Percentiles rank a stretch among this genome's conserved stretches.
These are phyloP conservation scores for Stichodactyla helianthus DNA, from an alignment of 64 coral and sea anemone species.

Conservation along the genomic window DNA sequence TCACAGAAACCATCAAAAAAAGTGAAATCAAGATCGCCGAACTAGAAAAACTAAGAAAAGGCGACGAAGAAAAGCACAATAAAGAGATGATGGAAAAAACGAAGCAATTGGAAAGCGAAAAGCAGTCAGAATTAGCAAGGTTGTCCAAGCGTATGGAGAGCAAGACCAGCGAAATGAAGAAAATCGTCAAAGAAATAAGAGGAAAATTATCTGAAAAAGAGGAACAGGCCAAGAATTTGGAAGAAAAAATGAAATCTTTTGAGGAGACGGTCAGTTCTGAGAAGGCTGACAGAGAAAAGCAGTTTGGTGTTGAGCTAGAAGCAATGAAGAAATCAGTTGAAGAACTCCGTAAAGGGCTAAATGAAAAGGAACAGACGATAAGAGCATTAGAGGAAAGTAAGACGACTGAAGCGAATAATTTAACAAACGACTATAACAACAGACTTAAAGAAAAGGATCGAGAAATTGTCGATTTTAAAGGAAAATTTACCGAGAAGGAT, in stretches of 20 bases:
- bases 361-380: conserved; percentile 60
- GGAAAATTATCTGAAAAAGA: conserved; percentile 84
- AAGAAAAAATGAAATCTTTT: conserved; percentile 58
- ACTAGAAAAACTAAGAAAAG: conserved; percentile 56
- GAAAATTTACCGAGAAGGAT: conserved; percentile 83
- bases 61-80: conserved; percentile 43
- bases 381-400: conserved; percentile 50
- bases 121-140: conserved; percentile 84
- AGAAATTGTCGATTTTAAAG: conserved; percentile 71
- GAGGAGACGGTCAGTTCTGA: conserved; percentile 35
- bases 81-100: conserved; percentile 64
- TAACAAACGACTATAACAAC: conserved; percentile 59
- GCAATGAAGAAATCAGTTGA: conserved; percentile 37
- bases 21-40: conserved; percentile 59
- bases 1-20: conserved; percentile 69
- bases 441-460: conserved; percentile 90
- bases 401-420: conserved; percentile 48
- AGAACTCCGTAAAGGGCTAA: conserved; percentile 39
- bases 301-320: conserved; percentile 58
- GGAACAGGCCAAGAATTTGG: conserved; percentile 57
- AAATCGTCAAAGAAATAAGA: conserved; percentile 86
- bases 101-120: conserved; percentile 69
- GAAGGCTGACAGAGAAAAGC: conserved; percentile 44
- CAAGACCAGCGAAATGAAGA: conserved; percentile 95
- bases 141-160: conserved; percentile 80